Evolutionary conservation across 1,140 invertebrate genomes (phyloP).

Genomic region (Drosophila lowei): DNA sequence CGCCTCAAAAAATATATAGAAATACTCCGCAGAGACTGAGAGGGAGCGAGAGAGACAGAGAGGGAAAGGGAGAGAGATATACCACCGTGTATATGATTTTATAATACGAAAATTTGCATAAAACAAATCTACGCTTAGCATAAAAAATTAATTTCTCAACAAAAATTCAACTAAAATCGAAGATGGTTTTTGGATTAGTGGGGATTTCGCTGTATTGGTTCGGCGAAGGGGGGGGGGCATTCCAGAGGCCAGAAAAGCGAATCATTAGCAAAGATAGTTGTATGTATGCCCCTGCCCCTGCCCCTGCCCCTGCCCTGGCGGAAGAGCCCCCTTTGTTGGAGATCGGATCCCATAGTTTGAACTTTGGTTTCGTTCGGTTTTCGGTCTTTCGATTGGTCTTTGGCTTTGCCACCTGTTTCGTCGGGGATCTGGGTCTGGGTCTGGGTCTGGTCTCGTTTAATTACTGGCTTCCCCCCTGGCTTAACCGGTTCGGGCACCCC

Average conservation of each 20-base stretch:
- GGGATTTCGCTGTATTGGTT: slow-evolving; percentile 8
- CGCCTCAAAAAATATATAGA: slow-evolving; percentile 48
- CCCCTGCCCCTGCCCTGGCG: too few relatives aligned
- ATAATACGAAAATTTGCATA: slow-evolving; percentile 38
- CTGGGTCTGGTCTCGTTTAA: slow-evolving; percentile 53
- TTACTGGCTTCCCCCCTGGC: slow-evolving; percentile 27
- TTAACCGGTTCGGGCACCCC: slow-evolving; percentile 43
- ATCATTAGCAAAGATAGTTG: slow-evolving; percentile 57
- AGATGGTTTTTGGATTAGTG: slow-evolving; percentile 31
- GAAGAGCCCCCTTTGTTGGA: too few relatives aligned
- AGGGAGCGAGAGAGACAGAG: neutral
- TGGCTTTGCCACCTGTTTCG: slow-evolving; percentile 61
- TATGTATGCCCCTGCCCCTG: neutral
- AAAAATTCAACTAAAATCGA: slow-evolving; percentile 33
- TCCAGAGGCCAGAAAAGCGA: slow-evolving; percentile 28
- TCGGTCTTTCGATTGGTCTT: slow-evolving; percentile 16
- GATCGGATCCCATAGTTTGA: neutral
- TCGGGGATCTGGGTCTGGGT: neutral
- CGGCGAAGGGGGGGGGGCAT: slow-evolving; percentile 20
- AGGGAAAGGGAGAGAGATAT: slow-evolving; percentile 11
- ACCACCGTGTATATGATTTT: slow-evolving; percentile 1
- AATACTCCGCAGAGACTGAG: slow-evolving; percentile 8
- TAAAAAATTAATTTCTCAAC: slow-evolving; percentile 66
- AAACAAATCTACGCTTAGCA: slow-evolving; percentile 49
- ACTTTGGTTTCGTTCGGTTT: neutral